phyloP scores from a whole-genome alignment of 2,113 vertebrate species.

The Zosterops borbonicus region DNA sequence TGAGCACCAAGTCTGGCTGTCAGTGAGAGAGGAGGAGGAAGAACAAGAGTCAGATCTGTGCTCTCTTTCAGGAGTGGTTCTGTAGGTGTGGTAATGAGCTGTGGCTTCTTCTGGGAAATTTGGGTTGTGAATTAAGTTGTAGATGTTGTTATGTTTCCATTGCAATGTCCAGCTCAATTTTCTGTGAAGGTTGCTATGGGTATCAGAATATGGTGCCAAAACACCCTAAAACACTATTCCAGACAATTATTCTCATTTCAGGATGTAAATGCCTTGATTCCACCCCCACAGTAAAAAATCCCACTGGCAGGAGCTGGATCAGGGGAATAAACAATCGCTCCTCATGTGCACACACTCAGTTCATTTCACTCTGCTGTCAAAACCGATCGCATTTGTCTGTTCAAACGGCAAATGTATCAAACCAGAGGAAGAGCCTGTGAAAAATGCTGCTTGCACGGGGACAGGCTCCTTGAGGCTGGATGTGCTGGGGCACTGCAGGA shows the following conservation, averaged over 20 bases:
- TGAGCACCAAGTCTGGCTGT: neutral
- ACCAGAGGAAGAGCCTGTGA: neutral
- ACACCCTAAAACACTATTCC: slow-evolving; percentile 7
- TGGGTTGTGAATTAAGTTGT: neutral
- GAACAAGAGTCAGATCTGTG: neutral
- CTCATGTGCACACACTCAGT: neutral
- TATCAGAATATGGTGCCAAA: neutral
- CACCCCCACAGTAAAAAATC: neutral
- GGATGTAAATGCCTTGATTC: neutral
- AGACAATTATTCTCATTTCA: neutral
- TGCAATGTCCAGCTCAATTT: neutral
- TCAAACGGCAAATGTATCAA: neutral
- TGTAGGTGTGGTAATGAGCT: slow-evolving; percentile 21
- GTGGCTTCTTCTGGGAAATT: slow-evolving; percentile 15
- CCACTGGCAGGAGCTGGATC: neutral
- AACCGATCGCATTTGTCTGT: neutral
- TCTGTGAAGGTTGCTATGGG: neutral
- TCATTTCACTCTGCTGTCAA: neutral
- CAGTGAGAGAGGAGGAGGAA: neutral
- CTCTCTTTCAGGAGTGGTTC: neutral
- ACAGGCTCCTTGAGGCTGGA: neutral
- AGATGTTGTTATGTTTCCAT: slow-evolving; percentile 19
- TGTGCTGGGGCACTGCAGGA: neutral
- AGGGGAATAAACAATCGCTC: neutral
- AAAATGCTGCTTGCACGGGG: neutral